These are phyloP conservation scores for Chironex yamaguchii DNA, from an alignment of 30 jellyfish, hydroid and myxozoan species.

Conservation along the genomic window DNA sequence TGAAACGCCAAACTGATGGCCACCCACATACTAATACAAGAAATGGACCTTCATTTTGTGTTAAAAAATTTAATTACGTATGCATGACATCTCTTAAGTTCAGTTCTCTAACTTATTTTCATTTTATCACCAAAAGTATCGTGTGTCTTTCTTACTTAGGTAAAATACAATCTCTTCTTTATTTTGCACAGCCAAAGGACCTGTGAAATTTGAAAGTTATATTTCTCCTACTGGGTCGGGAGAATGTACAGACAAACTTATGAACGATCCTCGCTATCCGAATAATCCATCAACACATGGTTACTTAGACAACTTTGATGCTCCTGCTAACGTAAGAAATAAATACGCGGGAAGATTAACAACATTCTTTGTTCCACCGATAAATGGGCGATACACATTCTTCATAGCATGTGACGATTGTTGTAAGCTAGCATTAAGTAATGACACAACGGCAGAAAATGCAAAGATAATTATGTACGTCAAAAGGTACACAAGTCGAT, in stretches of 20 bases:
- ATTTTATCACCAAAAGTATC: too few relatives aligned
- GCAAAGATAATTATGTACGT: constrained; percentile 8
- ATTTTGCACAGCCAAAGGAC: too few relatives aligned
- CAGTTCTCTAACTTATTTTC: too few relatives aligned
- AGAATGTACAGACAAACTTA: background rate
- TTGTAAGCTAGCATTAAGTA: constrained; percentile 47
- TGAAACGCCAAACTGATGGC: too few relatives aligned
- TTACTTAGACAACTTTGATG: constrained; percentile 61
- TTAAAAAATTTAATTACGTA: too few relatives aligned
- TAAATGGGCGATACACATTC: constrained; percentile 58
- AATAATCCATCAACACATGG: constrained; percentile 70
- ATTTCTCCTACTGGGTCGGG: too few relatives aligned
- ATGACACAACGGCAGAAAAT: background rate
- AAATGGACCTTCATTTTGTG: too few relatives aligned
- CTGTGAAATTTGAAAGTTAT: too few relatives aligned
- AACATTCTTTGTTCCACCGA: constrained; percentile 75
- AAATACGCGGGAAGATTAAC: constrained; percentile 26
- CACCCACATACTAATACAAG: too few relatives aligned
- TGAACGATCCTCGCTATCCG: constrained; percentile 75
- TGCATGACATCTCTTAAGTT: too few relatives aligned
- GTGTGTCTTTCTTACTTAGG: too few relatives aligned
- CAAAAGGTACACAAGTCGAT: constrained; percentile 1
- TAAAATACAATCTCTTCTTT: too few relatives aligned
- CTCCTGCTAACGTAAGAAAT: constrained; percentile 33
- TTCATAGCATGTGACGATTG: constrained; percentile 67